Evolutionary conservation across 2,113 vertebrate species (phyloP).

Genomic region (Salvelinus alpinus): DNA sequence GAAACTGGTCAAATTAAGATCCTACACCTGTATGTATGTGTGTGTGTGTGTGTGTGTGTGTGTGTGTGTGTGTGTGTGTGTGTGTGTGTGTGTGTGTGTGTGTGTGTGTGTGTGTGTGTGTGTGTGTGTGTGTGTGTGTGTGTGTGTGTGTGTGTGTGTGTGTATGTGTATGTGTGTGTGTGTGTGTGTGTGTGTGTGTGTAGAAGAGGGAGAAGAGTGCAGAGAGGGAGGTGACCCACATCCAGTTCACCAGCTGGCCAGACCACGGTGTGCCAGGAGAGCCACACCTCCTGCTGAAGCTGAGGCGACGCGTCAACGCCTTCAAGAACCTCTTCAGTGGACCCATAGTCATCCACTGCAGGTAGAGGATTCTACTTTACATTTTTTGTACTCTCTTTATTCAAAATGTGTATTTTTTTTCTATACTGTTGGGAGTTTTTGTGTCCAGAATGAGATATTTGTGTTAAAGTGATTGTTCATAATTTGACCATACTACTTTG

Average conservation of each 20-base stretch:
- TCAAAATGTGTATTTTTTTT: too few species aligned
- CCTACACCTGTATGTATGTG: neutral
- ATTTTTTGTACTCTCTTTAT: too few species aligned
- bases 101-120: neutral
- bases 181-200: neutral
- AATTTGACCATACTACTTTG: neutral
- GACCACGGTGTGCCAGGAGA: conserved; percentile 95
- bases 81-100: conserved; percentile 2
- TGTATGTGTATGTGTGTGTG: neutral
- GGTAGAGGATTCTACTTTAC: conserved; percentile 63
- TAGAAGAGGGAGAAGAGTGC: conserved; percentile 83
- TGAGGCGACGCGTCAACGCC: conserved; percentile 87
- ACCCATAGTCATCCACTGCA: conserved; percentile 94
- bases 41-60: neutral
- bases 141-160: neutral
- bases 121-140: neutral
- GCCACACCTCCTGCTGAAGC: conserved; percentile 89
- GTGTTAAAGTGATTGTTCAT: neutral
- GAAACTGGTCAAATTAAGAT: too few species aligned
- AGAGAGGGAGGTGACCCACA: conserved; percentile 90
- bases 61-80: conserved; percentile 9
- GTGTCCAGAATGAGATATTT: neutral
- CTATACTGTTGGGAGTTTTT: too few species aligned
- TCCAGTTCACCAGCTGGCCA: conserved; percentile 97
- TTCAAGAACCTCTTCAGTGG: conserved; percentile 97